Evolutionary conservation across 37 sponge, comb jelly and placozoan species (phyloP).

Genomic region (Ephydatia muelleri): DNA sequence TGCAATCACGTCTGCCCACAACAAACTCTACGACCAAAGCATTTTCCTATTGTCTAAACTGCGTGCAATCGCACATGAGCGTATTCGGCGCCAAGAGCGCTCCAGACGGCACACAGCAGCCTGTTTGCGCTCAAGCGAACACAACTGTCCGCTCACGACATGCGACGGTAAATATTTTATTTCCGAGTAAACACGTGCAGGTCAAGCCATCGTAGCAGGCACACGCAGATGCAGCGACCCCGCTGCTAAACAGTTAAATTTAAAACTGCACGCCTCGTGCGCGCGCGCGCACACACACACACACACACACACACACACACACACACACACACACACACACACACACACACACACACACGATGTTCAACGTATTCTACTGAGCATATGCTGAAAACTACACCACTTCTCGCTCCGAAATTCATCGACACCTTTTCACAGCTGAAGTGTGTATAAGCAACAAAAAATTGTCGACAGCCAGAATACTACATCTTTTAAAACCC

Average conservation of each 20-base stretch:
- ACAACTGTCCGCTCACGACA: not conserved
- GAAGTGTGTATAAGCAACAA: not conserved
- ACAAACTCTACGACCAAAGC: not conserved
- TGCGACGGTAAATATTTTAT: not conserved
- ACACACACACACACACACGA: constrained; percentile 8
- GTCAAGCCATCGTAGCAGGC: no score
- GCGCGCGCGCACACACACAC: not conserved
- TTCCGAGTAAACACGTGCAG: no score
- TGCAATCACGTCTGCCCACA: not conserved
- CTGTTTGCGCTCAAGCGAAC: not conserved
- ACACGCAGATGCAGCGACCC: no score
- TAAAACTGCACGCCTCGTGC: no score
- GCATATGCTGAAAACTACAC: not conserved
- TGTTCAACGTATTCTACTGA: not conserved
- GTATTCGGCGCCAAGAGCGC: not conserved
- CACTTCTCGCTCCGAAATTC: not conserved
- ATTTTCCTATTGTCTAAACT: not conserved
- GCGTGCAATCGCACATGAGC: not conserved
- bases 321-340: constrained; percentile 12
- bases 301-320: no score
- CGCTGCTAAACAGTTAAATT: no score
- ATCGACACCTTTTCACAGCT: not conserved
- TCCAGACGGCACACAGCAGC: not conserved
- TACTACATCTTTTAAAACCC: not conserved
- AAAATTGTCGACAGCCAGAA: not conserved